These are phyloP conservation scores for Alexandromys fortis DNA, from an alignment of 2,113 vertebrate species.

Conservation along the genomic window DNA sequence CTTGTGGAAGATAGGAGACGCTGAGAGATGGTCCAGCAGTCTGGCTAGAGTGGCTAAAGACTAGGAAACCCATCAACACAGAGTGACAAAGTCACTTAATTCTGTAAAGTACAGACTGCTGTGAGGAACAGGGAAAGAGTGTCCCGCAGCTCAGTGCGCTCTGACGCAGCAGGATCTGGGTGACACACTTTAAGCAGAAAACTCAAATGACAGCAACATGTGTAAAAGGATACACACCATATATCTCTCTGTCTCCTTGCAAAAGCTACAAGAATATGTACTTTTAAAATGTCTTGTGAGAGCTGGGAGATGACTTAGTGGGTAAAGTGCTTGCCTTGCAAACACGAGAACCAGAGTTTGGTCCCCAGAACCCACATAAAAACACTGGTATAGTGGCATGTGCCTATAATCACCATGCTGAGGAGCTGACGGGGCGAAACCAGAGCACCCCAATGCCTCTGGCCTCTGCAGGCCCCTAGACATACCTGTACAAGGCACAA, in stretches of 20 bases:
- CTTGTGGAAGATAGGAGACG: fast-evolving
- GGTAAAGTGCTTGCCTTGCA: not conserved
- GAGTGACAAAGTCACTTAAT: not conserved
- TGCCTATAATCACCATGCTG: too few species aligned
- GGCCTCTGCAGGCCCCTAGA: not conserved
- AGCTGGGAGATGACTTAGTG: not conserved
- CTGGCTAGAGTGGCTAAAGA: not conserved
- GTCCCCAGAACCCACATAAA: not conserved
- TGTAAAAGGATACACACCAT: not conserved
- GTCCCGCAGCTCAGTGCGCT: not conserved
- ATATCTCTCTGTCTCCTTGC: not conserved
- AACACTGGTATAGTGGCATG: not conserved
- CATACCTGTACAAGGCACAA: not conserved
- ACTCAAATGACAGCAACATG: not conserved
- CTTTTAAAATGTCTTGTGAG: not conserved
- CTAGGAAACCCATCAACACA: not conserved
- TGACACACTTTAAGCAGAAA: not conserved
- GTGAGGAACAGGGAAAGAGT: fast-evolving
- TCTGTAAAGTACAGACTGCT: not conserved
- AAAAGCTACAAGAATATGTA: not conserved
- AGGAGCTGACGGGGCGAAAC: not conserved
- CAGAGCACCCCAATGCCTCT: not conserved
- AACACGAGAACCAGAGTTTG: not conserved
- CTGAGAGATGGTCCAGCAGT: not conserved
- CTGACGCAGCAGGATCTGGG: not conserved